Conservation (phyloP, 2,113 vertebrate species). For the Sander vitreus region DNA sequence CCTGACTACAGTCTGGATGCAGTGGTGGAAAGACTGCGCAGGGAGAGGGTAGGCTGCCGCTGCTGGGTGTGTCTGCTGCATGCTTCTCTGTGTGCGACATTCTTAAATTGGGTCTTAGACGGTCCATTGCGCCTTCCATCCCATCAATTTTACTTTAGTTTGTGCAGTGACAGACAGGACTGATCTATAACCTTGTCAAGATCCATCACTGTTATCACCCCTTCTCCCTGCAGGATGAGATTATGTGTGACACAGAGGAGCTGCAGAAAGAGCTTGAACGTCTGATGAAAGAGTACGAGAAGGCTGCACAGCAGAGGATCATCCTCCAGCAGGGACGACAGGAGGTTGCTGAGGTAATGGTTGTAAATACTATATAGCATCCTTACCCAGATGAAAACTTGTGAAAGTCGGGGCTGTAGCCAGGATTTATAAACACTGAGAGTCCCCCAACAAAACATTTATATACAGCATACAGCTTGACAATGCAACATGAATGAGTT, state of each 20-base stretch:
- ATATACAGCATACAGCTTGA: neutral
- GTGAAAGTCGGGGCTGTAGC: neutral
- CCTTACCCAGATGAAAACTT: neutral
- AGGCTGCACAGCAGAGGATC: constrained; percentile 66
- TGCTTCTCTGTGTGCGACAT: constrained; percentile 22
- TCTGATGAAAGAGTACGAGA: constrained; percentile 66
- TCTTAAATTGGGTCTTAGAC: constrained; percentile 14
- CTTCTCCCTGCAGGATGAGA: constrained; percentile 75
- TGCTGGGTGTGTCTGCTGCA: constrained; percentile 50
- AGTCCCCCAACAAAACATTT: neutral
- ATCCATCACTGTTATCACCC: constrained; percentile 22
- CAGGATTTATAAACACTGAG: neutral
- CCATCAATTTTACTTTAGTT: constrained; percentile 5
- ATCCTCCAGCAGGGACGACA: constrained; percentile 66
- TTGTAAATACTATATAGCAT: neutral
- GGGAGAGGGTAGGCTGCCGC: constrained; percentile 73
- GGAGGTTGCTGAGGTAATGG: constrained; percentile 78
- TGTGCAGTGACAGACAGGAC: constrained; percentile 17
- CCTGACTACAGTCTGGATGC: constrained; percentile 73
- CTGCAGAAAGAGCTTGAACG: constrained; percentile 69
- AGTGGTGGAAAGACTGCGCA: constrained; percentile 75
- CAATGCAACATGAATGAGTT: too few species aligned
- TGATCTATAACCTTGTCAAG: constrained; percentile 21
- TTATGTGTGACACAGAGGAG: constrained; percentile 64
- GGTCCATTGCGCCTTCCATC: neutral